A percentile compares a stretch with the other conserved stretches of the same genome.
phyloP scores from a whole-genome alignment of 2,888 invertebrate species.

The Cabera pusaria region DNA sequence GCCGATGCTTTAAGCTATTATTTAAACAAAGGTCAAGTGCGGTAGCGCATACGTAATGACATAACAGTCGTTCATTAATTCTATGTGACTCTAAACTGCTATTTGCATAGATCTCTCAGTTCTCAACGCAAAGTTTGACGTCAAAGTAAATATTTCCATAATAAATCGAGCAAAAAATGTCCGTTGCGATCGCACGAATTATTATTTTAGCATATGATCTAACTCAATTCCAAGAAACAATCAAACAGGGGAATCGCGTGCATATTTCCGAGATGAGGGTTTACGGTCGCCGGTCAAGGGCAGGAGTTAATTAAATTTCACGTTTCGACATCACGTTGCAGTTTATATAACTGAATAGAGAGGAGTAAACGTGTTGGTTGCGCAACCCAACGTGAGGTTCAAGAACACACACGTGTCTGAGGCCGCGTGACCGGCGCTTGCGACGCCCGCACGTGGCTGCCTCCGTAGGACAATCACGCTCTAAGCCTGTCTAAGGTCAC shows the following conservation, averaged over 20 bases:
- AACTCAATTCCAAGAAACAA: slow-evolving; percentile 20
- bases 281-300: slow-evolving; percentile 43
- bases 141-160: slow-evolving; percentile 31
- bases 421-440: slow-evolving; percentile 64
- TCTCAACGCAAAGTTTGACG: slow-evolving; percentile 21
- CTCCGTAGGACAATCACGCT: slow-evolving; percentile 44
- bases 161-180: slow-evolving; percentile 21
- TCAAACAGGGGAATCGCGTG: slow-evolving; percentile 6
- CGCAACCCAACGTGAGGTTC: slow-evolving; percentile 79
- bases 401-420: slow-evolving; percentile 67
- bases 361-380: slow-evolving; percentile 68
- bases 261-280: slow-evolving; percentile 2
- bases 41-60: slow-evolving; percentile 31
- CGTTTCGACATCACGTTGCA: slow-evolving; percentile 71
- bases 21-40: slow-evolving; percentile 70
- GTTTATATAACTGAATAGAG: slow-evolving; percentile 72
- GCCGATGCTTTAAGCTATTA: slow-evolving; percentile 56
- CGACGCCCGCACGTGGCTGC: slow-evolving; percentile 52
- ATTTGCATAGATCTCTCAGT: slow-evolving; percentile 15
- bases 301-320: slow-evolving; percentile 57
- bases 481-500: slow-evolving; percentile 45
- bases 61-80: slow-evolving; percentile 23
- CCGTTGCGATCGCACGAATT: slow-evolving; percentile 15
- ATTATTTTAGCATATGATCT: slow-evolving; percentile 25
- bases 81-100: slow-evolving; percentile 19